Base-by-base conservation (phyloP, 2,888 invertebrate genomes). In the Nesidiocoris tenuis region DNA sequence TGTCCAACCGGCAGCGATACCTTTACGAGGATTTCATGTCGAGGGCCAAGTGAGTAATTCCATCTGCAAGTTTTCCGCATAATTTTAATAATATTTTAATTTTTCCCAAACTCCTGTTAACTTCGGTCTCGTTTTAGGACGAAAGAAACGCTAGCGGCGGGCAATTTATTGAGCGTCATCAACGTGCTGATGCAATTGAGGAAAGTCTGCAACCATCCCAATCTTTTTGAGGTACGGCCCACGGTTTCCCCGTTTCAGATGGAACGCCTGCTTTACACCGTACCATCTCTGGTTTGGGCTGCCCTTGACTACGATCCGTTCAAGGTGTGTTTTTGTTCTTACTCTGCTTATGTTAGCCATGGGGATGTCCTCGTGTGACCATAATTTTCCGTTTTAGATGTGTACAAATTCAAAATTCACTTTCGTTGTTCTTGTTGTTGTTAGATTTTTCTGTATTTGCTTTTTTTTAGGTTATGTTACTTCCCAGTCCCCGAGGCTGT, bases 21-120 rank as follows among this genome's bases (percentile, higher is more conserved):
- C 88, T 99, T 77, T 99, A 99, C 86, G 98, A 99, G 85, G 99
- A 99, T 85, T 99, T 98, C 86, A 98, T 99, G 98, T 92, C 95
- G 72, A 90, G 96, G 82, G 91, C 97, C 82, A 93, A 93, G 94
- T 94, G 85, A 87, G 90, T 86, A n/a, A n/a, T n/a, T n/a, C 12
- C 39, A 39, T 39, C 57, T 72, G 17, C 39, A 24, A 59, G 22
- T 61, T 23, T 76, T 61, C 25, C 39, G 12, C 3, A 39, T 12
- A 39, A 39, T 39, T 39, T 39, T 39, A n/a, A n/a, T n/a, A n/a
- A n/a, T n/a, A 74, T 22, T 71, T 54, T 57, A 70, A 61, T 71
- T 68, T 1, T 55, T 21, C 55, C 3, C 2, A 12, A 25, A n/a
- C 18, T 77, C 57, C 54, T 65, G 77, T 71, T 64, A 68, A 74